These are phyloP conservation scores for Malurus cyaneus DNA, from an alignment of 2,113 vertebrate genomes.

Conservation along the genomic window DNA sequence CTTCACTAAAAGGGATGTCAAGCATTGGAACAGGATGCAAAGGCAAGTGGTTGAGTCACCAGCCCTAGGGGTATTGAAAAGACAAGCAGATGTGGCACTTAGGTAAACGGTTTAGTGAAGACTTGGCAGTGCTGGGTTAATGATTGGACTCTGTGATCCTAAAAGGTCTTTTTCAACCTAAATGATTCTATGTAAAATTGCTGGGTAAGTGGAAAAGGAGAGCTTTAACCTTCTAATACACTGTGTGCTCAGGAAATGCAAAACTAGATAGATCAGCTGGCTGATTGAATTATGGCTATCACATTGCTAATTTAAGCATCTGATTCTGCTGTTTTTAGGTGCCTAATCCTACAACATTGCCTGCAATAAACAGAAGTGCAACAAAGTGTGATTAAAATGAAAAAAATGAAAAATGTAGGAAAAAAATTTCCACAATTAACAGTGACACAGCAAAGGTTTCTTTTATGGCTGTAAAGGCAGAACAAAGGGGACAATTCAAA, in stretches of 20 bases:
- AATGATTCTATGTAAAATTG: background rate
- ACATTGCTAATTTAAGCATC: background rate
- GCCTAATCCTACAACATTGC: background rate
- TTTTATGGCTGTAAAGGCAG: constrained; percentile 16
- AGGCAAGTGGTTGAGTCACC: background rate
- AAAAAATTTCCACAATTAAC: background rate
- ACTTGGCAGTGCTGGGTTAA: background rate
- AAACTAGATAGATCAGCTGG: background rate
- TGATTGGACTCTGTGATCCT: background rate
- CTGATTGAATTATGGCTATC: background rate
- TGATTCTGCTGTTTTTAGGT: background rate
- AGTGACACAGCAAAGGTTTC: background rate
- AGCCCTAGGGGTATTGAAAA: background rate
- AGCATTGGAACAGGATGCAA: background rate
- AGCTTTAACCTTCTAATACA: background rate
- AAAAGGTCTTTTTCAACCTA: background rate
- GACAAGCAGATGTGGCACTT: background rate
- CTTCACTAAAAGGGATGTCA: background rate
- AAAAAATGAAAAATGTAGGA: background rate
- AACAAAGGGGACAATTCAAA: background rate
- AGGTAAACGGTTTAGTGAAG: background rate
- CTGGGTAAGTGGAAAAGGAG: background rate
- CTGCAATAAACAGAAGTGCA: background rate
- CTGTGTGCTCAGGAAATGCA: background rate
- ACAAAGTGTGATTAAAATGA: background rate